Evolutionary conservation across 2,888 invertebrate species (phyloP), one percentile per base, ranked within the genome.

Genomic region (Ormyrus nitidulus): DNA sequence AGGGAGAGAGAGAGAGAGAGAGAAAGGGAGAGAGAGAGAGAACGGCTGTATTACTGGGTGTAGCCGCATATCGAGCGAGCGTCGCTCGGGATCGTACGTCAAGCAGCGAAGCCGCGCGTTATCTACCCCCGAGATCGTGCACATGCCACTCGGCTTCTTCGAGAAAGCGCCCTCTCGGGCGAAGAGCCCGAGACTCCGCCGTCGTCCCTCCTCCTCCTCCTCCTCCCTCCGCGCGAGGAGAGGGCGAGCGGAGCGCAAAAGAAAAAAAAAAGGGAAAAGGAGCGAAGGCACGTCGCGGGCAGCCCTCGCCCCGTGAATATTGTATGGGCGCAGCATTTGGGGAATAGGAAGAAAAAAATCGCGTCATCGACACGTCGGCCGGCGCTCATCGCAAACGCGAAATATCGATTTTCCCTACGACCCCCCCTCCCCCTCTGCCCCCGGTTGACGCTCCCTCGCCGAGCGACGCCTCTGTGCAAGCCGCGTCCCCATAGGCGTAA

Each of bases 341-440:
- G 34, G 34, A 34, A 34, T 34, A 4, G 19, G 58, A 58, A 4
- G 46, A 48, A 56, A 78, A 71, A 73, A 79, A 74, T 73, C 62
- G 74, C 70, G 58, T 74, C 79, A 78, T 78, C 78, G 78, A 72
- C 78, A 68, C 66, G 72, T 64, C 70, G 70, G 46, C 34, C 49
- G 62, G 34, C 68, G 62, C 53, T 64, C 76, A 59, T 62, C 70
- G 77, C 69, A 34, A 53, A 66, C 59, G 78, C 72, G 79, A 79
- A 74, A 79, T 79, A 79, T 79, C 79, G 79, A 79, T 74, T 71
- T 79, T 56, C 34, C 34, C 34, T 34, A 34, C 34, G 34, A 34
- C 34, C 34, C 34, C 34, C 4, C 34, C 34, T 1, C 34, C 34
- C 34, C 34, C 34, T 34, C 34, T 34, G 0, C 4, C 71, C 70